Evolutionary conservation across 2,113 vertebrate genomes (phyloP), one percentile per base, ranked within the genome.

Genomic region (Corythaeola cristata): DNA sequence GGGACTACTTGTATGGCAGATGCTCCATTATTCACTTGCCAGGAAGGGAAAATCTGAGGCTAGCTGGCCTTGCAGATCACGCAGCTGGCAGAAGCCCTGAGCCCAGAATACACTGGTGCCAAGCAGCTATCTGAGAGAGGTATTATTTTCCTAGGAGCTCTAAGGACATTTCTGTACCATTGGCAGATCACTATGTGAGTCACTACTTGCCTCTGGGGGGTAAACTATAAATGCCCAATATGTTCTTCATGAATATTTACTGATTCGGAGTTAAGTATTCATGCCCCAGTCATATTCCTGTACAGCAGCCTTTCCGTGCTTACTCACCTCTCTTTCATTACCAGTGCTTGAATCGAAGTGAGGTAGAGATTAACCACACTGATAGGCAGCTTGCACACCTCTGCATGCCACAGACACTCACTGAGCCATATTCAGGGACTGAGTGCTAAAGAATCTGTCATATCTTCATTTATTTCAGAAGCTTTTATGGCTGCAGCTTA

Each of bases 211-310:
- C 69, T 89, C 60, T 82, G 30, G 68, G 50, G 37, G 37, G 24
- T 69, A 95, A 83, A 47, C 28, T 86, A 71, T 63, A 89, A 89
- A 88, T 60, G 73, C 14, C 91, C 60, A 67, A 19, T 56, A 60
- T 28, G 49, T 35, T 80, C 69, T 55, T 87, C 84, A 88, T 82
- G 21, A 92, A 94, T 95, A 91, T 85, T 96, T 89, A 91, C 30
- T 56, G 44, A 82, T 33, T 81, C 39, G 50, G 35, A 81, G 11
- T 85, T 50, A 83, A 74, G 63, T 67, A 74, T 55, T 47, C 68
- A 77, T 63, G 47, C 5, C 27, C 37, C 44, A 53, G 76, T 6
- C 33, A 44, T 39, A 49, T 53, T 56, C 35, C 56, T 44, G 17
- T 32, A 56, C 12, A 59, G 35, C 9, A 67, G 49, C 26, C 39